These are phyloP conservation scores for Lindbergichthys nudifrons DNA, from an alignment of 2,797 vertebrate genomes.

Conservation along the genomic window DNA sequence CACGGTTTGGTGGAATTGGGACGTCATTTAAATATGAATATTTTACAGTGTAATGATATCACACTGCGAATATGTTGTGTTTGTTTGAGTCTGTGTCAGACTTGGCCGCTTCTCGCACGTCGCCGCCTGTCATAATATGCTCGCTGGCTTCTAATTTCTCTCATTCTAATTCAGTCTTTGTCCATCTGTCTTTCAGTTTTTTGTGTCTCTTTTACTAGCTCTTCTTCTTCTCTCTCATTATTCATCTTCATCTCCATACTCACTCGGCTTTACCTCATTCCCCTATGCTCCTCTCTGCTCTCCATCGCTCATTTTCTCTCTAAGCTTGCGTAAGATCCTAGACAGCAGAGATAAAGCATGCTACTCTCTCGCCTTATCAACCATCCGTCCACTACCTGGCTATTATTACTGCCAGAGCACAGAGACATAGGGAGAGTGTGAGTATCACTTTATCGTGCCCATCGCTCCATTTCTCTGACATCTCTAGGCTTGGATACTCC, in stretches of 20 bases:
- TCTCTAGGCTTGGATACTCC: conserved; percentile 9
- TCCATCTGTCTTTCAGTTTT: conserved; percentile 44
- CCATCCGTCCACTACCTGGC: conserved; percentile 60
- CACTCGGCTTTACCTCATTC: neutral
- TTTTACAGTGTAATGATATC: neutral
- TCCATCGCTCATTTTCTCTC: conserved; percentile 42
- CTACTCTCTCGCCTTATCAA: conserved; percentile 66
- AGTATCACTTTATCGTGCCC: conserved; percentile 27
- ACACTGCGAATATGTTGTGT: conserved; percentile 21
- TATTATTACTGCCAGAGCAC: conserved; percentile 50
- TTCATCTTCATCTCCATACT: conserved; percentile 34
- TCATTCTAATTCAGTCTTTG: conserved; percentile 42
- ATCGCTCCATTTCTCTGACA: conserved; percentile 42
- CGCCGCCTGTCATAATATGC: conserved; percentile 32
- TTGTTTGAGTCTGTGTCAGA: conserved; percentile 31
- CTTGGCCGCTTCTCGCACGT: conserved; percentile 21
- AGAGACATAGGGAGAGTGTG: conserved; percentile 22
- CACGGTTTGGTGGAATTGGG: neutral
- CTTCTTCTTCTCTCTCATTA: conserved; percentile 20
- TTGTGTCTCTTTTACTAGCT: conserved; percentile 19
- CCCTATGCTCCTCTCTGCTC: neutral
- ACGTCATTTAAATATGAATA: conserved; percentile 10
- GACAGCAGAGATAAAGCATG: conserved; percentile 64
- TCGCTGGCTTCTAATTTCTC: conserved; percentile 8
- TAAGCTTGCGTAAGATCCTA: conserved; percentile 42